phyloP scores from a whole-genome alignment of 2,888 invertebrate genomes.

The Caenorhabditis becei region DNA sequence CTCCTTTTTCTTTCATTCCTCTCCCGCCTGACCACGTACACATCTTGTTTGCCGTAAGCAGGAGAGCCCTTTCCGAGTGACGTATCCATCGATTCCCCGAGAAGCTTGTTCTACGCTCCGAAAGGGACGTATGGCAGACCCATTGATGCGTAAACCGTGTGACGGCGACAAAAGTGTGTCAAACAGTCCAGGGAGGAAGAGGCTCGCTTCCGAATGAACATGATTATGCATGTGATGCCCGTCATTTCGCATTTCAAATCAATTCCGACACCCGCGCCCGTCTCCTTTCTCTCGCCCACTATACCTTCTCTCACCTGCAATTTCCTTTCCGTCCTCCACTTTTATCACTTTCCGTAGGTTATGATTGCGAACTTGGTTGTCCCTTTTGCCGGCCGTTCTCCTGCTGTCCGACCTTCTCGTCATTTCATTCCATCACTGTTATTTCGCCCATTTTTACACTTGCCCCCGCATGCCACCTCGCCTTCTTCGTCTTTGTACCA shows the following conservation, averaged over 20 bases:
- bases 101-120: constrained; percentile 9
- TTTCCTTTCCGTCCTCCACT: constrained; percentile 8
- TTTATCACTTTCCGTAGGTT: constrained; percentile 24
- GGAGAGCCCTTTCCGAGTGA: constrained; percentile 25
- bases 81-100: constrained; percentile 18
- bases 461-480: constrained; percentile 4
- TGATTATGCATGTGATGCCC: constrained; percentile 19
- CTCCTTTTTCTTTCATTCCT: constrained; percentile 16
- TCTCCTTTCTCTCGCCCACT: constrained; percentile 14
- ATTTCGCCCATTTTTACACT: constrained; percentile 17
- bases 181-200: constrained; percentile 13
- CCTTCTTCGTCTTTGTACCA: constrained; percentile 22
- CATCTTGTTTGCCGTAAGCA: constrained; percentile 21
- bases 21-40: constrained; percentile 7
- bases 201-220: constrained; percentile 13
- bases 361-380: constrained; percentile 14
- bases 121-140: constrained; percentile 15
- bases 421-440: constrained; percentile 11
- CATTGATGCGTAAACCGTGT: constrained; percentile 37
- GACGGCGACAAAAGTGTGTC: constrained; percentile 38
- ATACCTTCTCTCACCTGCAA: not conserved
- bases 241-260: constrained; percentile 21
- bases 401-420: constrained; percentile 13
- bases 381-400: constrained; percentile 6
- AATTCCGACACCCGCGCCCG: constrained; percentile 3